A percentile compares a stretch with the other conserved stretches of the same genome.
These are phyloP conservation scores for Macrocentrus cingulum DNA, from an alignment of 1,140 invertebrate species.

Conservation along the genomic window DNA sequence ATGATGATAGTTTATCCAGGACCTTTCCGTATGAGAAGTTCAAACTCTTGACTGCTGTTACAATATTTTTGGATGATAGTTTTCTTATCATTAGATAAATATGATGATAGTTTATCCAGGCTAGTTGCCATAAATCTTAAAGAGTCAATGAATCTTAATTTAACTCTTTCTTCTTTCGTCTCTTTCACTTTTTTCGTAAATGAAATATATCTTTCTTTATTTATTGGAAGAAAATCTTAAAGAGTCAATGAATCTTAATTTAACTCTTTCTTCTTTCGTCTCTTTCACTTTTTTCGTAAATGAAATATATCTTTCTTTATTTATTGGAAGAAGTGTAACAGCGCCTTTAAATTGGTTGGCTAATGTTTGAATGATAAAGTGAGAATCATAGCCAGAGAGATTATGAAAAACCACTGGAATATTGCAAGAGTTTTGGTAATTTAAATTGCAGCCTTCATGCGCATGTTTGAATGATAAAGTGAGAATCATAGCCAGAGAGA, in stretches of 20 bases:
- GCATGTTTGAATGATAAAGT: too few species aligned
- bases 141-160: conserved; percentile 36
- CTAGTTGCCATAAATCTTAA: conserved; percentile 30
- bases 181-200: conserved; percentile 29
- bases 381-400: conserved; percentile 27
- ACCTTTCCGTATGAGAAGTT: too few species aligned
- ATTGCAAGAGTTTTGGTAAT: conserved; percentile 26
- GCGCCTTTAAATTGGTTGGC: conserved; percentile 13
- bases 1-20: conserved; percentile 24
- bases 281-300: conserved; percentile 29
- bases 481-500: too few species aligned
- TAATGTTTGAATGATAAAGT: conserved; percentile 33
- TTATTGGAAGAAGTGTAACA: conserved; percentile 17
- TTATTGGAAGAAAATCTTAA: conserved; percentile 31
- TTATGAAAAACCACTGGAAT: conserved; percentile 31
- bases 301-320: conserved; percentile 37
- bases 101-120: conserved; percentile 27
- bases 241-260: conserved; percentile 36
- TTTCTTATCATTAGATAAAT: conserved; percentile 27
- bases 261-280: conserved; percentile 24
- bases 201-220: conserved; percentile 37
- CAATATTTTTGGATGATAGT: conserved; percentile 20
- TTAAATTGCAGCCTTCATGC: conserved; percentile 46
- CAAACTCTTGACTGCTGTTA: conserved; percentile 17
- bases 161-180: conserved; percentile 24